Base-by-base conservation (phyloP, 2,797 vertebrate genomes). In the Pseudomugil gertrudae region DNA sequence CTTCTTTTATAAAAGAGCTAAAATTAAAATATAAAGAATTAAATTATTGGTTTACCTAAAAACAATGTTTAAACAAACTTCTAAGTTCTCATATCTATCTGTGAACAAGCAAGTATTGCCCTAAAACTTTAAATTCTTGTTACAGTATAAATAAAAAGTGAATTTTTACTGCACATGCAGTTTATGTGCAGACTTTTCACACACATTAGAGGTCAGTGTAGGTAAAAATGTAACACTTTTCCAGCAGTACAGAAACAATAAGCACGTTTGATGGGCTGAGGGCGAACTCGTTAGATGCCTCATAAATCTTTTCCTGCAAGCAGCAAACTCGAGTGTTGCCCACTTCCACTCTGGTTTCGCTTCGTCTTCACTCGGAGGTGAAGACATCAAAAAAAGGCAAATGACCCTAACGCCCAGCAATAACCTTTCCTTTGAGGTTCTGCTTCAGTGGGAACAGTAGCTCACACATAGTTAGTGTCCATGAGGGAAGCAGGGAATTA, bases 381-480 rank as follows among this genome's bases (percentile, higher is more conserved):
- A 84, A 82, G 63, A 76, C 79, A 78, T 85, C 69, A 81, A 73
- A 74, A 67, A 52, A 61, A 59, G 60, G 26, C 2, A 66, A 78
- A 78, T 74, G 74, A 84, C 80, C 76, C 66, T 21, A 58, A 80
- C 48, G 26, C 72, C 59, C 57, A 64, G 14, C 3, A 13, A 8
- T 8, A 3, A 50, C 54, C 57, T 81, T 72, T 67, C 35, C 67
- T 76, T 60, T 69, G 52, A 73, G 4, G 66, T 78, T 83, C 32
- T 60, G 51, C 66, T 66, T 57, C 52, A 55, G 55, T 62, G 66
- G 30, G 45, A 61, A 57, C 66, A 71, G 24, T 32, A 57, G 19
- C 63, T 66, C 52, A 45, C 57, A 67, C 43, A 53, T 24, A 60
- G 14, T n/a, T 30, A 5, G 54, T 26, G 21, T 65, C 66, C 72